These are phyloP conservation scores for Helicoverpa zea DNA, from an alignment of 1,140 invertebrate species.

Conservation along the genomic window DNA sequence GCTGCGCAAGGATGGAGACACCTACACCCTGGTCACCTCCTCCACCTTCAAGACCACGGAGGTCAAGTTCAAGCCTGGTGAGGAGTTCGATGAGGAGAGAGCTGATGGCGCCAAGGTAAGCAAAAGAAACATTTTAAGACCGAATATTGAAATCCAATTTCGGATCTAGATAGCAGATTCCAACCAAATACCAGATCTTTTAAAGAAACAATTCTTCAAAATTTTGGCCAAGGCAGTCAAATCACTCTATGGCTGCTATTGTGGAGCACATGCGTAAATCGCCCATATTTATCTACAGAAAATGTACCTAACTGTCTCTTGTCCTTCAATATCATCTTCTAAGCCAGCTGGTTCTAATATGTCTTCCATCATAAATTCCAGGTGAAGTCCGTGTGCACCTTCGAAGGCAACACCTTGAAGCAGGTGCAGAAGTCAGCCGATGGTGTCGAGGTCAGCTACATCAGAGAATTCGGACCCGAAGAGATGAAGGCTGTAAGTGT, in stretches of 20 bases:
- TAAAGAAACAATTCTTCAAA: too few species aligned
- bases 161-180: too few species aligned
- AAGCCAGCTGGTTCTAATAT: too few species aligned
- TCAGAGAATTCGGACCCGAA: conserved; percentile 89
- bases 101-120: conserved; percentile 92
- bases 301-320: too few species aligned
- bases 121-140: background rate
- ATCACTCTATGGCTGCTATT: too few species aligned
- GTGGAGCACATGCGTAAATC: too few species aligned
- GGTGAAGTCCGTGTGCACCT: conserved; percentile 90
- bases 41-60: conserved; percentile 94
- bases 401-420: conserved; percentile 90
- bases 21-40: conserved; percentile 91
- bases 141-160: too few species aligned
- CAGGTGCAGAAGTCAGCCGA: conserved; percentile 90
- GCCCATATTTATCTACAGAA: too few species aligned
- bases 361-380: conserved; percentile 53
- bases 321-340: too few species aligned
- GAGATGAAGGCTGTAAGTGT: conserved; percentile 90
- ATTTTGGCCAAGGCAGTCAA: too few species aligned
- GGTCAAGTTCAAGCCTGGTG: conserved; percentile 92
- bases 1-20: conserved; percentile 88
- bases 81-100: conserved; percentile 94
- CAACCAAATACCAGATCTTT: too few species aligned
- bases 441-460: conserved; percentile 88